Evolutionary conservation across 2,797 vertebrate species (phyloP).

Genomic region (Enteromius unitaeniatus): DNA sequence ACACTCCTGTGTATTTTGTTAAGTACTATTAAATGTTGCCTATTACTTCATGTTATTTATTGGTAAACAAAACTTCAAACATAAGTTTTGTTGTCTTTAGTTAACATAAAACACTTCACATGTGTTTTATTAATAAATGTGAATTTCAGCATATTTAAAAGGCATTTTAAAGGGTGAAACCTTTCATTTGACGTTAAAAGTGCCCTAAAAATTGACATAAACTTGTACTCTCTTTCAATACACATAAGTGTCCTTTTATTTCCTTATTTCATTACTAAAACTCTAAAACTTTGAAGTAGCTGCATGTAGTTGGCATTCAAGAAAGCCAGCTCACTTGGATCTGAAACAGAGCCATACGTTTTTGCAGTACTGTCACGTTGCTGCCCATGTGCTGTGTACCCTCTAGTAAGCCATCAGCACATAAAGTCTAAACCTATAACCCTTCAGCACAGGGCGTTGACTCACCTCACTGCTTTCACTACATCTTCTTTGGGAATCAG

Average conservation of each 20-base stretch:
- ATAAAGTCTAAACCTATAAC: slow-evolving; percentile 1
- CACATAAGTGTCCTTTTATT: not conserved
- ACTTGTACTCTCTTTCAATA: not conserved
- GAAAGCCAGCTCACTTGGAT: not conserved
- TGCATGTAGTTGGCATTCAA: not conserved
- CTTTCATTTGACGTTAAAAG: not conserved
- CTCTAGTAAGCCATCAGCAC: slow-evolving; percentile 5
- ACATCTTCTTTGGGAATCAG: slow-evolving; percentile 60
- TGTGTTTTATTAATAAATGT: not conserved
- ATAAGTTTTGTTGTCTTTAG: not conserved
- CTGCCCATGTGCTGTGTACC: not conserved
- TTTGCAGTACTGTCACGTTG: slow-evolving; percentile 1
- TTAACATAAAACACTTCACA: not conserved
- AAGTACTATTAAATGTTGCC: not conserved
- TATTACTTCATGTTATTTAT: too few relatives aligned
- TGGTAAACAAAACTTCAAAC: too few relatives aligned
- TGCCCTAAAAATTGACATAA: not conserved
- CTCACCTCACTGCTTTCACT: slow-evolving; percentile 76
- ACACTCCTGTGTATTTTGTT: not conserved
- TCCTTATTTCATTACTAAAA: not conserved
- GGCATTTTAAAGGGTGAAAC: not conserved
- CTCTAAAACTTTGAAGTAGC: not conserved
- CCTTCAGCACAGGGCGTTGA: not conserved
- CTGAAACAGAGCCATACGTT: not conserved
- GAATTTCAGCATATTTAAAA: not conserved